Percentiles rank a stretch among this genome's conserved stretches.
Evolutionary conservation across 2,113 vertebrate genomes (phyloP).

Genomic region (Nothocercus julius): DNA sequence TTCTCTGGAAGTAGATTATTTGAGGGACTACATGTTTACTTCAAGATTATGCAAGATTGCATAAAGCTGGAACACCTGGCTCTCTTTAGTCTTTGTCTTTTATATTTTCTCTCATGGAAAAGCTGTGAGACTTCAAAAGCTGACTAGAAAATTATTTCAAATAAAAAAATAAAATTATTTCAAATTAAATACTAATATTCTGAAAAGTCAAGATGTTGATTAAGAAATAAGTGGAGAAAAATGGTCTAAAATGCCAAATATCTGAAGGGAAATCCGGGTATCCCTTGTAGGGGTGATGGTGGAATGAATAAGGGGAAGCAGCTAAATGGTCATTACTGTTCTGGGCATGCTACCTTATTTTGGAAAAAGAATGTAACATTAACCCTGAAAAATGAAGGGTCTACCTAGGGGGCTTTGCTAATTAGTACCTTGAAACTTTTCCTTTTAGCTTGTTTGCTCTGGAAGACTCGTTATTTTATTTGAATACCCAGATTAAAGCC

Average conservation of each 20-base stretch:
- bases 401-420: neutral
- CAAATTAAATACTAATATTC: neutral
- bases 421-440: neutral
- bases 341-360: neutral
- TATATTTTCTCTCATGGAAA: neutral
- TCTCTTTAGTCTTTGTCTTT: neutral
- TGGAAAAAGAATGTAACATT: neutral
- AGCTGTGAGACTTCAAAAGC: neutral
- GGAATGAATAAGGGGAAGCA: neutral
- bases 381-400: neutral
- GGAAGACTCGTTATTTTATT: neutral
- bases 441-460: neutral
- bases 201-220: neutral
- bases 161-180: neutral
- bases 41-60: neutral
- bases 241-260: neutral
- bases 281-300: neutral
- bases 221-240: neutral
- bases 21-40: neutral
- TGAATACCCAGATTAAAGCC: neutral
- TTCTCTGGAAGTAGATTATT: neutral
- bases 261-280: neutral
- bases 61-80: neutral
- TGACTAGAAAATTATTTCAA: neutral
- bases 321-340: neutral